Evolutionary conservation across 2,797 vertebrate species (phyloP), one percentile per base, ranked within the genome.

Genomic region (Anguilla anguilla): DNA sequence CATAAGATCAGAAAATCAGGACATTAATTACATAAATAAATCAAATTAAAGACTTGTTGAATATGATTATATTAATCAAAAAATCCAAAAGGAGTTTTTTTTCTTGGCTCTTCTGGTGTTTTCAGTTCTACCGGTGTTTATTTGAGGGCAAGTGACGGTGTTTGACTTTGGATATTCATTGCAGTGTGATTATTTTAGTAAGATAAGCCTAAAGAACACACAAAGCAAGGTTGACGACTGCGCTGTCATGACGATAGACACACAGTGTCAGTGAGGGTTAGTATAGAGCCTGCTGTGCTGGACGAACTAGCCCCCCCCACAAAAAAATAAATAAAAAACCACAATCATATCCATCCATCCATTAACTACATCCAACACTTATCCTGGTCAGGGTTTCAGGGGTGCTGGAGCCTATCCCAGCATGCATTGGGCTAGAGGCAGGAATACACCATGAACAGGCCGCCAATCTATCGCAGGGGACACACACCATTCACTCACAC

Each of bases 141-240:
- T 35, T 35, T 74, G 31, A 15, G 69, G 35, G 28, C 69, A 15
- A 74, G 69, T 31, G 9, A 74, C 13, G 28, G 28, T 74, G 72
- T 43, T 77, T 77, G 72, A 15, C 72, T 77, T 77, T 77, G 31
- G 72, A 39, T 46, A 46, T 46, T 25, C n/a, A 81, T 81, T 81
- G 43, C 22, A n/a, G n/a, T 5, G 2, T 81, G 77, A 81, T 81
- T 81, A 81, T 49, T 81, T 49, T 25, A 81, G 77, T 17, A 31
- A 28, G 55, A 55, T 55, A 53, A 53, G 55, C 28, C 25, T 3
- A 35, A 84, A 35, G 55, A 57, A 31, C 9, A 84, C 83, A 84
- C 83, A 53, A 31, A 84, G 83, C 49, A 35, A 55, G 83, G 49
- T 55, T 84, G 83, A 81, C 43, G 77, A 81, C 77, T 84, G 53